Base-by-base conservation (phyloP, 2,797 vertebrate genomes). In the Labroides dimidiatus region DNA sequence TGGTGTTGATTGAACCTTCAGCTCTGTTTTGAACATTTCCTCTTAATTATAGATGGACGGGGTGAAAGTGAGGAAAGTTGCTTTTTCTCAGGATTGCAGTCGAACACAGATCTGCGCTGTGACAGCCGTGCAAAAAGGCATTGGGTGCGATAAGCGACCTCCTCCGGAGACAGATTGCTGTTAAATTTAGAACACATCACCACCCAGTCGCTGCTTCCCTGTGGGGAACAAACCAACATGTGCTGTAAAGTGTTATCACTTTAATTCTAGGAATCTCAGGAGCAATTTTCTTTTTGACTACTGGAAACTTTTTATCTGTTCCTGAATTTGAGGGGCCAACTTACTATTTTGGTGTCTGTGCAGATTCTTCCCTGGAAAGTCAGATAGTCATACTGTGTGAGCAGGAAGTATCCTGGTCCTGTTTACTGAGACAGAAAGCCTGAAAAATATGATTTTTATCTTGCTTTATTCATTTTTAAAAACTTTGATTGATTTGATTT, bases 181-280 rank as follows among this genome's bases (percentile, higher is more conserved):
- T 67, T 85, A 83, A 87, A 81, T 81, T 76, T 79, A 79, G 81
- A 85, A 52, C 64, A 75, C 64, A 72, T 74, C 57, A 20, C 64
- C 55, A 13, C 67, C 75, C 33, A 39, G 64, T 81, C 64, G 23
- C 52, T 16, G 13, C 37, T 70, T 69, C 75, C 59, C 75, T 61
- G 77, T 16, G 64, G 8, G 51, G 61, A 73, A 58, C 61, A 44
- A 70, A 62, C 64, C 45, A 48, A 64, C 68, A 42, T 61, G 47
- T 47, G 61, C 56, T 52, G 51, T 60, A 72, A 70, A 69, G 62
- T 80, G 59, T 65, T 54, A 82, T 65, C 49, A 63, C 68, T 51
- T 72, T 11, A 47, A 51, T 50, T 70, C 14, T 5, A 27, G 68
- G 57, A 76, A 41, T 13, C 56, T 43, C 7, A 1, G 24, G 15